Evolutionary conservation across 2,797 vertebrate genomes (phyloP).

Genomic region (Lagocephalus sceleratus): DNA sequence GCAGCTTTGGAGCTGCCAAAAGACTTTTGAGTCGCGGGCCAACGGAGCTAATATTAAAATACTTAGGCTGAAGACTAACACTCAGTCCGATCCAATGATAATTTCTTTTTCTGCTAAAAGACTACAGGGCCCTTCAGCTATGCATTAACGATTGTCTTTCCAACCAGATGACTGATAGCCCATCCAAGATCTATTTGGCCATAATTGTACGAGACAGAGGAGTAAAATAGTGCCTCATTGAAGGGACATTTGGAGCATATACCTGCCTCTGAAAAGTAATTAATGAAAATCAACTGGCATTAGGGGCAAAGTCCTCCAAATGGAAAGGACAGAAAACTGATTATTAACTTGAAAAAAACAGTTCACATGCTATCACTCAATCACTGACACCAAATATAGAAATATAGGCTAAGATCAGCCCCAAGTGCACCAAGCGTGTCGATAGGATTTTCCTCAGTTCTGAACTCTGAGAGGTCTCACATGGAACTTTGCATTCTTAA

Average conservation of each 20-base stretch:
- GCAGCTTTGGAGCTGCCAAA: constrained; percentile 58
- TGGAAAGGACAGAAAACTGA: constrained; percentile 42
- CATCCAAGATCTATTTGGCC: constrained; percentile 32
- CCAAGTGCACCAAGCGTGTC: constrained; percentile 73
- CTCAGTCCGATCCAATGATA: constrained; percentile 58
- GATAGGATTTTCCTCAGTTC: constrained; percentile 75
- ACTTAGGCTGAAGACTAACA: constrained; percentile 70
- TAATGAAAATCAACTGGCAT: constrained; percentile 19
- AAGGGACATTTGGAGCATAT: constrained; percentile 28
- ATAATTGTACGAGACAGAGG: constrained; percentile 34
- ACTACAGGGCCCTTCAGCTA: constrained; percentile 45
- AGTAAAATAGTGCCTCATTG: constrained; percentile 36
- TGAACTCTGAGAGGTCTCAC: constrained; percentile 76
- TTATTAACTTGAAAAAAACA: not conserved
- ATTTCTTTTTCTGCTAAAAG: constrained; percentile 54
- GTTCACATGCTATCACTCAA: constrained; percentile 73
- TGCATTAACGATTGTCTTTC: constrained; percentile 55
- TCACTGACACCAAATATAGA: constrained; percentile 74
- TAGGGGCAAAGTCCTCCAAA: constrained; percentile 8
- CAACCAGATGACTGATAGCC: constrained; percentile 37
- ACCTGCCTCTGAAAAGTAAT: not conserved
- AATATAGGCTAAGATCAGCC: constrained; percentile 73
- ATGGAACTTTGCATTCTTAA: constrained; percentile 83
- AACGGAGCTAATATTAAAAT: constrained; percentile 70
- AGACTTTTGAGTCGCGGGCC: constrained; percentile 50